Percentiles rank a stretch among this genome's conserved stretches.
Evolutionary conservation across 2,888 invertebrate species (phyloP).

Genomic region (Sinelater perroti): DNA sequence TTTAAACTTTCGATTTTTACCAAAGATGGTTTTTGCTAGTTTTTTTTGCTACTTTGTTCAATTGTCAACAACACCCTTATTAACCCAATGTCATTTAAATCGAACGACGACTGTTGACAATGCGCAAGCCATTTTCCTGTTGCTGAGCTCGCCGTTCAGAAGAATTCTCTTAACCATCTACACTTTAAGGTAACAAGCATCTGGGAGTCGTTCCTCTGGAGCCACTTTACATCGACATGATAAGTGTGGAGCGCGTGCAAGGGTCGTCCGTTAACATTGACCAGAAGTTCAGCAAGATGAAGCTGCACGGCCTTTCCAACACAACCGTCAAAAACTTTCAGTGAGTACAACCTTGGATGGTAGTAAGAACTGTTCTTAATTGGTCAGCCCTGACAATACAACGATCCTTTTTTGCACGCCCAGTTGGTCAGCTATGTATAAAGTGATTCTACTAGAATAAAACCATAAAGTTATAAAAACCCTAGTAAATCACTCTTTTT

Average conservation of each 20-base stretch:
- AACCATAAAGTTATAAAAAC: background rate
- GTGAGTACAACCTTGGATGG: conserved; percentile 56
- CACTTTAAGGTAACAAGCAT: conserved; percentile 43
- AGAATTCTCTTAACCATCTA: background rate
- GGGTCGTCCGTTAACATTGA: conserved; percentile 64
- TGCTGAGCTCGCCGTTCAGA: background rate
- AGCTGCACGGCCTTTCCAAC: conserved; percentile 69
- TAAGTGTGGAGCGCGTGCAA: conserved; percentile 65
- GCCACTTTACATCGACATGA: conserved; percentile 67
- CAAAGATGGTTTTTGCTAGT: background rate
- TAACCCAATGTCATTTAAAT: too few species aligned
- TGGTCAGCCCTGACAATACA: background rate
- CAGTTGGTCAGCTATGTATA: conserved; percentile 42
- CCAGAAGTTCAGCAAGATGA: conserved; percentile 71
- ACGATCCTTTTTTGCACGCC: conserved; percentile 7
- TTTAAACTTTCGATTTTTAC: background rate
- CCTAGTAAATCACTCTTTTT: too few species aligned
- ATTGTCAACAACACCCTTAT: too few species aligned
- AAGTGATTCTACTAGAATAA: background rate
- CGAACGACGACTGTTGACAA: too few species aligned
- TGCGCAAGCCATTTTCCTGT: too few species aligned
- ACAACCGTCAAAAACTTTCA: conserved; percentile 66
- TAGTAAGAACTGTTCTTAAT: background rate
- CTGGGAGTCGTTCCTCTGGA: conserved; percentile 69
- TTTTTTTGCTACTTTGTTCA: background rate